A percentile compares a stretch with the other conserved stretches of the same genome.
phyloP scores from a whole-genome alignment of 1,140 invertebrate genomes.

The Sitodiplosis mosellana region DNA sequence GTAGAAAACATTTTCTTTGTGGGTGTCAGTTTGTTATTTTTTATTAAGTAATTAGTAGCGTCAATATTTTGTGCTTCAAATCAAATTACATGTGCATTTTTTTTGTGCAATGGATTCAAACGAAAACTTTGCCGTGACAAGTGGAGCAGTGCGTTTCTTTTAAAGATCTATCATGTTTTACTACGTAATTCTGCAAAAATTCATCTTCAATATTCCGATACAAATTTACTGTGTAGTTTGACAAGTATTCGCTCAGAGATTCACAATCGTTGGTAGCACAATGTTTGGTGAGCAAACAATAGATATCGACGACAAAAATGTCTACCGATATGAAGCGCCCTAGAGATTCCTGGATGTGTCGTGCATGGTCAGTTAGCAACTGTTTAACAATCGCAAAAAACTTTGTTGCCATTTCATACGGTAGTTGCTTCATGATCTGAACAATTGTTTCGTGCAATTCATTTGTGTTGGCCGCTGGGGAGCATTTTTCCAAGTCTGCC shows the following conservation, averaged over 20 bases:
- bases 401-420: background rate
- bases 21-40: too few relatives aligned
- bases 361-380: background rate
- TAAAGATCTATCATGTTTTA: too few relatives aligned
- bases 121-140: constrained; percentile 7
- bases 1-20: too few relatives aligned
- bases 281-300: background rate
- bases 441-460: background rate
- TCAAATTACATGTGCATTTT: too few relatives aligned
- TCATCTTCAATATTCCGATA: too few relatives aligned
- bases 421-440: background rate
- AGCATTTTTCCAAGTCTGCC: background rate
- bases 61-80: too few relatives aligned
- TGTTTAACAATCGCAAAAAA: background rate
- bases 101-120: constrained; percentile 1
- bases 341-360: background rate
- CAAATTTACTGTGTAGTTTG: too few relatives aligned
- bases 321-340: background rate
- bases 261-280: too few relatives aligned
- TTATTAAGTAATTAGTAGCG: too few relatives aligned
- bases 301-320: background rate
- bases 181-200: too few relatives aligned
- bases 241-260: too few relatives aligned
- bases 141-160: too few relatives aligned
- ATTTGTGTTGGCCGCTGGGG: background rate